A percentile compares a stretch with the other conserved stretches of the same genome.
These are phyloP conservation scores for Greenwoodochromis staneri DNA, from an alignment of 2,113 vertebrate genomes.

Conservation along the genomic window DNA sequence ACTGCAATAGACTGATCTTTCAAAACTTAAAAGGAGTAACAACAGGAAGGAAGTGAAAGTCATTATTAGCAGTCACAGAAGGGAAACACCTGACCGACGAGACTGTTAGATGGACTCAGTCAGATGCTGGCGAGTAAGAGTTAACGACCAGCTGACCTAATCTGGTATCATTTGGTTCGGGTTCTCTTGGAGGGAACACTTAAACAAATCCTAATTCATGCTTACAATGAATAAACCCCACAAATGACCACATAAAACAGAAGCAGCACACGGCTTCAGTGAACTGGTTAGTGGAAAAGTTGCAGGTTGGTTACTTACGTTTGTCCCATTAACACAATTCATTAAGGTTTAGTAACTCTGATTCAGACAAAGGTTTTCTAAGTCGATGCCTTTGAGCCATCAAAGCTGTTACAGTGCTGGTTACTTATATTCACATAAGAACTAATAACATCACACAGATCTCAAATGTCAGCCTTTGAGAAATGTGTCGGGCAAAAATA, in stretches of 20 bases:
- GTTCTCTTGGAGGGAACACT: background rate
- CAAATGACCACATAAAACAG: background rate
- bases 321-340: background rate
- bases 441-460: background rate
- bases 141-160: background rate
- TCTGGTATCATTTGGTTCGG: background rate
- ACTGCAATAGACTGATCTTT: background rate
- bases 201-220: background rate
- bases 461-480: background rate
- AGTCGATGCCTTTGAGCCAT: background rate
- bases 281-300: background rate
- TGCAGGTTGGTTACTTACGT: background rate
- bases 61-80: background rate
- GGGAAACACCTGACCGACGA: rapidly evolving
- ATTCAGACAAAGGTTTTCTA: background rate
- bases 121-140: background rate
- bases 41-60: background rate
- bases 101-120: background rate
- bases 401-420: background rate
- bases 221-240: background rate
- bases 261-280: background rate
- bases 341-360: background rate
- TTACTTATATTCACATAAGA: background rate
- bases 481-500: background rate
- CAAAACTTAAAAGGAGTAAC: background rate